Conservation (phyloP, 2,888 invertebrate species). For the Aporophyla nigra region DNA sequence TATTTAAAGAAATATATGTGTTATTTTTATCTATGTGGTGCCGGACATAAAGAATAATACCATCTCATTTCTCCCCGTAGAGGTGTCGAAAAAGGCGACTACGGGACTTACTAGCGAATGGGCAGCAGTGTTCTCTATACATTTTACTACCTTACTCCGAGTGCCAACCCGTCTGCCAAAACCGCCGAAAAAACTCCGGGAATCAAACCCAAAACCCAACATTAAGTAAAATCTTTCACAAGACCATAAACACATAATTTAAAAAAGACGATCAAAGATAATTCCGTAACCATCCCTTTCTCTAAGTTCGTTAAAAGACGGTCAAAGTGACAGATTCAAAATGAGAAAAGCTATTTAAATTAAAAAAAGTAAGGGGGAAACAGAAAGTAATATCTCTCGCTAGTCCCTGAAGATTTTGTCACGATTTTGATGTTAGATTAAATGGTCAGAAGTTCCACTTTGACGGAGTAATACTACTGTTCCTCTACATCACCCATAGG, state of each 20-base stretch:
- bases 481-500: neutral
- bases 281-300: conserved; percentile 26
- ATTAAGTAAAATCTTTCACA: neutral
- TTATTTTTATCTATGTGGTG: too few species aligned
- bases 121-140: too few species aligned
- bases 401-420: conserved; percentile 41
- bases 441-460: conserved; percentile 10
- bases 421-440: conserved; percentile 17
- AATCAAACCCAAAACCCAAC: neutral
- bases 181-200: too few species aligned
- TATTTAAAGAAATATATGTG: too few species aligned
- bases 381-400: conserved; percentile 47
- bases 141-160: too few species aligned
- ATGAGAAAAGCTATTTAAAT: conserved; percentile 54
- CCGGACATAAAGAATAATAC: too few species aligned
- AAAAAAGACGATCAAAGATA: conserved; percentile 40
- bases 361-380: conserved; percentile 38
- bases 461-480: neutral
- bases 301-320: conserved; percentile 33
- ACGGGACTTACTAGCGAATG: too few species aligned
- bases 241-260: neutral
- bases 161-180: too few species aligned
- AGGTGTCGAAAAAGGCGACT: too few species aligned
- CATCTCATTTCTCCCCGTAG: too few species aligned
- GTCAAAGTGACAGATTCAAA: conserved; percentile 51